phyloP scores from a whole-genome alignment of 2,113 vertebrate genomes.

The Misgurnus anguillicaudatus region DNA sequence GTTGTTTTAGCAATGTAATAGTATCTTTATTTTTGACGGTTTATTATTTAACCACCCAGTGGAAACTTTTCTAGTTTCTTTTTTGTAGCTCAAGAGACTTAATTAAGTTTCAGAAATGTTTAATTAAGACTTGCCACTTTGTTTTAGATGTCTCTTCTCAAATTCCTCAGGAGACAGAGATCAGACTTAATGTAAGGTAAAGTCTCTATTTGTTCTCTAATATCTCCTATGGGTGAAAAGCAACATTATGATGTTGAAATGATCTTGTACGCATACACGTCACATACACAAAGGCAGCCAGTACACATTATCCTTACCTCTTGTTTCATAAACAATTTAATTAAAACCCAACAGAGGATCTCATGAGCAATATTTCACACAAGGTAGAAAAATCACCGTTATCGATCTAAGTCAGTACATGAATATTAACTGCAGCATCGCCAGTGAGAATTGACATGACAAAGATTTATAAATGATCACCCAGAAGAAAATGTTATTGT shows the following conservation, averaged over 20 bases:
- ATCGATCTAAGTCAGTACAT: conserved; percentile 5
- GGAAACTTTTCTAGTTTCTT: too few relatives aligned
- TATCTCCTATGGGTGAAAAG: not conserved
- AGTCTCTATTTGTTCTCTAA: too few relatives aligned
- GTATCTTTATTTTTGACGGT: not conserved
- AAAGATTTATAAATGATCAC: conserved; percentile 15
- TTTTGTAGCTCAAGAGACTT: too few relatives aligned
- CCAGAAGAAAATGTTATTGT: not conserved
- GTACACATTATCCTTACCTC: not conserved
- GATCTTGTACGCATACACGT: conserved; percentile 5
- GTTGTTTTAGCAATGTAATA: too few relatives aligned
- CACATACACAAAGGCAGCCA: too few relatives aligned
- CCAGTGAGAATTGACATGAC: conserved; percentile 24
- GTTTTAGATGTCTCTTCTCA: too few relatives aligned
- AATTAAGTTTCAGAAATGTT: too few relatives aligned
- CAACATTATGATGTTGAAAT: conserved; percentile 22
- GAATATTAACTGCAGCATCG: conserved; percentile 23
- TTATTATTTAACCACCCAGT: conserved; percentile 2
- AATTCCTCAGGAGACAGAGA: too few relatives aligned
- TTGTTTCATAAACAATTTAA: not conserved
- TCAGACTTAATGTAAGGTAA: too few relatives aligned
- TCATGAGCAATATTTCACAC: not conserved
- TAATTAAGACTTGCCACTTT: too few relatives aligned
- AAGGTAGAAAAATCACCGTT: not conserved
- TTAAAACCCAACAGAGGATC: not conserved